Evolutionary conservation across 2,797 vertebrate genomes (phyloP), one percentile per base, ranked within the genome.

Genomic region (Melanotaenia boesemani): DNA sequence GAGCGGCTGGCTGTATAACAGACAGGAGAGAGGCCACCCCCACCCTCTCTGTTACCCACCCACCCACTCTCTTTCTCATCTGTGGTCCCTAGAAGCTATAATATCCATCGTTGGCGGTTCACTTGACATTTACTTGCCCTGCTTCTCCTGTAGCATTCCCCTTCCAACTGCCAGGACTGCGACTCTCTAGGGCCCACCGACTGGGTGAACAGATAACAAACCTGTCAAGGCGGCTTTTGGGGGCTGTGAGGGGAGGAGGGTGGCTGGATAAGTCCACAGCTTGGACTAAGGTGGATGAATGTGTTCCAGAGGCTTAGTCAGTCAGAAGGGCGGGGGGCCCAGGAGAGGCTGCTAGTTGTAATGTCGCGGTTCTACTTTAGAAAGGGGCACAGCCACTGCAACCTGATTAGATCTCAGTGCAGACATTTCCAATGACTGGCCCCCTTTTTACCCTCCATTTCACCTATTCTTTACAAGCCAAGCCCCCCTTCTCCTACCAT

Each of bases 61-160:
- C 34, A 10, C 63, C 18, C 54, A 32, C 30, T 24, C 46, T 2
- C 59, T 94, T 90, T 18, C 59, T 74, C 73, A 41, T 77, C 81
- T 86, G 67, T 95, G 94, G 95, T 95, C 92, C 95, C 95, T 91
- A 92, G 94, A 94, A 96, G 96, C 95, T 96, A 93, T 95, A 95
- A 96, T 96, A 96, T 95, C 94, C 94, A 96, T 95, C 94, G 95
- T 94, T 93, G 95, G 95, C 88, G 95, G 95, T 95, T 96, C 94
- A 94, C 95, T 95, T 97, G 96, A 97, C 96, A 96, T 95, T 96
- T 96, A 95, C 93, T 95, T 94, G 94, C 94, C 95, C 95, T 86
- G 93, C 91, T 95, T 95, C 93, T 95, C 86, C 90, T 72, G 79
- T 75, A 89, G 84, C 86, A 85, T 85, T 92, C 93, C 89, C 90